Base-by-base conservation (phyloP, 2,888 invertebrate species). In the Fabriciana adippe region DNA sequence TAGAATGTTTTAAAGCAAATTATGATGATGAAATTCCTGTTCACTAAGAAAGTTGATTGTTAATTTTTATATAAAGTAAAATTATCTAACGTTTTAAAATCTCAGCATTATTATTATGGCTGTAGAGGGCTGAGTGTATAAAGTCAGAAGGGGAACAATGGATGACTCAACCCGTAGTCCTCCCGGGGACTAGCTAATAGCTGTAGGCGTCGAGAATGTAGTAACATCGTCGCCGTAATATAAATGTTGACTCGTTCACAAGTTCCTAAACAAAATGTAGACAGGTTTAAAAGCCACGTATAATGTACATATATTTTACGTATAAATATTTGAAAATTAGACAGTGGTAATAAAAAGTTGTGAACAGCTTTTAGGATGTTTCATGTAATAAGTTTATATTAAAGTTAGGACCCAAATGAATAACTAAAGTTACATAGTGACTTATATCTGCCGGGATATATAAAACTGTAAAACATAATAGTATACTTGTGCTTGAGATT, bases 171-270 rank as follows among this genome's bases (percentile, higher is more conserved):
- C 48, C 53, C 35, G 45, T 61, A 26, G 61, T 56, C 47, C 55
- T 51, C 53, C 16, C 0, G 60, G 35, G 50, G 6, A 50, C 6
- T n/a, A n/a, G 26, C 60, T 60, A 60, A 60, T 35, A 60, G 60
- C 60, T 60, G 60, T 60, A 50, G 60, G 50, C 60, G 60, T 60
- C 50, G 60, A n/a, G 50, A 60, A 50, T 48, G 50, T 60, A 56
- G 16, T 56, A 31, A 50, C 60, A 50, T 31, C 16, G 16, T 31
- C 16, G 16, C 31, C 50, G 50, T 60, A 21, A 14, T 57, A 50
- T n/a, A 26, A 60, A 60, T 26, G 31, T 60, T 60, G 31, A 60
- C 31, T 41, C 48, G n/a, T 60, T 60, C 35, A 50, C n/a, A 35
- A 50, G 18, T 16, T 6, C 47, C 50, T 60, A 3, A 31, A 60